phyloP scores from a whole-genome alignment of 2,113 vertebrate species.

The Catagonus wagneri region DNA sequence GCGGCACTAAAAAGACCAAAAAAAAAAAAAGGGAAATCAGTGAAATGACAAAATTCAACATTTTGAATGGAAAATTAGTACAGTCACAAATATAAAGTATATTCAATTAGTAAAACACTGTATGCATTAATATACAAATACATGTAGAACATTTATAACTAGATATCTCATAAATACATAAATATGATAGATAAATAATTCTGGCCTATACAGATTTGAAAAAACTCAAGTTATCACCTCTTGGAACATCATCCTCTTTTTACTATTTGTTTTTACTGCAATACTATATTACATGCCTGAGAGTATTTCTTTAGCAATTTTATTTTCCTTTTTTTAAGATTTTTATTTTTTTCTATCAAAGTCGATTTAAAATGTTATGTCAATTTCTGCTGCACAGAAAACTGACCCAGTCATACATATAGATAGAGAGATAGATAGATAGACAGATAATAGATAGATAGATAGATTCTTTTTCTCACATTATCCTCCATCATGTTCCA shows the following conservation, averaged over 20 bases:
- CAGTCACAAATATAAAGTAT: background rate
- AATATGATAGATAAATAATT: background rate
- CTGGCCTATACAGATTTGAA: background rate
- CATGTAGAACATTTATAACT: background rate
- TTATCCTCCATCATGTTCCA: too few species aligned
- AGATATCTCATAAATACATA: background rate
- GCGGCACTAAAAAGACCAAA: too few species aligned
- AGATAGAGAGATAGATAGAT: too few species aligned
- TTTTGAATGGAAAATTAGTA: background rate
- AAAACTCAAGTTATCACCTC: background rate
- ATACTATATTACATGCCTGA: background rate
- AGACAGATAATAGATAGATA: too few species aligned
- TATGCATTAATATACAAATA: background rate
- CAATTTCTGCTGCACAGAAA: too few species aligned
- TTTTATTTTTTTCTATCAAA: too few species aligned
- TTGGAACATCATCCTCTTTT: background rate
- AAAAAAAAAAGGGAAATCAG: too few species aligned
- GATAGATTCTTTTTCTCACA: too few species aligned
- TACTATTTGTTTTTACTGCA: background rate
- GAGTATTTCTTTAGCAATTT: background rate
- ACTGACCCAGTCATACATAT: too few species aligned
- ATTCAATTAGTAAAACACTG: background rate
- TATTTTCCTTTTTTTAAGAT: background rate
- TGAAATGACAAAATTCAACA: background rate
- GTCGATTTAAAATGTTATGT: too few species aligned